Evolutionary conservation across 2,888 invertebrate species (phyloP).

Genomic region (Camptogramma bilineatum): DNA sequence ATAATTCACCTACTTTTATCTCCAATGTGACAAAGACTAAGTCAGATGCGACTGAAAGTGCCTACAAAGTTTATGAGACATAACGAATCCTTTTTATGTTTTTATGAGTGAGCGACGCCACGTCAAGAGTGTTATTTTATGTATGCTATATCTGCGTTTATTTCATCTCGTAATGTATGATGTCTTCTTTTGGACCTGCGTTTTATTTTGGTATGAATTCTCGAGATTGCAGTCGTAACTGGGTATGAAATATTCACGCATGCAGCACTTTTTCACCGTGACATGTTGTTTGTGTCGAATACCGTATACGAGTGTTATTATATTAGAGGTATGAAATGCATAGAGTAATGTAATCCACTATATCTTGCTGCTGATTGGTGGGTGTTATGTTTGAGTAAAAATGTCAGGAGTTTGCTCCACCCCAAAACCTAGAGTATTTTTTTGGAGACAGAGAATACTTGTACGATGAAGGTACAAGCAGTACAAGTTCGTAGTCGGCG

Average conservation of each 20-base stretch:
- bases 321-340: neutral
- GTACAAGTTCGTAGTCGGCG: too few relatives aligned
- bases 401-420: neutral
- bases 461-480: too few relatives aligned
- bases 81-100: slow-evolving; percentile 33
- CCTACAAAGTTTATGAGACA: slow-evolving; percentile 22
- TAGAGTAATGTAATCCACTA: neutral
- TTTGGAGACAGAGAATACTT: too few relatives aligned
- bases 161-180: slow-evolving; percentile 40
- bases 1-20: neutral
- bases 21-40: slow-evolving; percentile 18
- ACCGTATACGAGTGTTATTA: neutral
- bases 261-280: slow-evolving; percentile 17
- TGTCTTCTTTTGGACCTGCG: slow-evolving; percentile 34
- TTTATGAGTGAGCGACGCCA: slow-evolving; percentile 41
- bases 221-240: slow-evolving; percentile 29
- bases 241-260: slow-evolving; percentile 27
- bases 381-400: neutral
- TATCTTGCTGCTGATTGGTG: neutral
- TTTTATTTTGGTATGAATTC: slow-evolving; percentile 36
- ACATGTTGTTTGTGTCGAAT: slow-evolving; percentile 5
- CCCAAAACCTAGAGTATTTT: neutral
- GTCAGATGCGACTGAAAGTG: slow-evolving; percentile 29
- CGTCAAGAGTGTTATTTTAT: slow-evolving; percentile 43
- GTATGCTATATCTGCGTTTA: slow-evolving; percentile 41